Evolutionary conservation across 2,888 invertebrate genomes (phyloP).

Genomic region (Idaea dimidiata): DNA sequence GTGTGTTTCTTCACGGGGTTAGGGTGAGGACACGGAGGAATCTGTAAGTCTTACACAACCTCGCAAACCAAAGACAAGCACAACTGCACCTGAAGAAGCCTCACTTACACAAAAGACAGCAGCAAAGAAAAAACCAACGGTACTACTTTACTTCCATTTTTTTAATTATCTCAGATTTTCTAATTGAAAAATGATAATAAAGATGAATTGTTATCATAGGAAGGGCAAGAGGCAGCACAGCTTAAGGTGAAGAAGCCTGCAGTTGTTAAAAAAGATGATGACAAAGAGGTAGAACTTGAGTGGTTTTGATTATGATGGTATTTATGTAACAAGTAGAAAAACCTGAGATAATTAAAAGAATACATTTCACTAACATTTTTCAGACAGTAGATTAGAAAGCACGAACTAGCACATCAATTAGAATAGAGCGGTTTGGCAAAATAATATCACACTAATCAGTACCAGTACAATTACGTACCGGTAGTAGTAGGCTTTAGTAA

Average conservation of each 20-base stretch:
- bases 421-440: constrained; percentile 37
- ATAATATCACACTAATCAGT: constrained; percentile 52
- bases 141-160: constrained; percentile 42
- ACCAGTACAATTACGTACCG: constrained; percentile 42
- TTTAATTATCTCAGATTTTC: constrained; percentile 61
- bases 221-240: constrained; percentile 70
- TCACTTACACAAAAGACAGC: constrained; percentile 77
- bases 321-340: constrained; percentile 11
- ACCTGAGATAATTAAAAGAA: constrained; percentile 63
- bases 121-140: constrained; percentile 75
- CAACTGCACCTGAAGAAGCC: constrained; percentile 75
- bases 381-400: constrained; percentile 39
- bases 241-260: constrained; percentile 76
- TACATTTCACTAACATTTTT: constrained; percentile 41
- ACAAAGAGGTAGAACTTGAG: constrained; percentile 60
- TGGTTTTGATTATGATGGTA: constrained; percentile 11
- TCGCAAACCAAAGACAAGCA: constrained; percentile 69
- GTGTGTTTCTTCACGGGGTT: constrained; percentile 50
- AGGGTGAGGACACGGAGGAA: constrained; percentile 77
- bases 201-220: constrained; percentile 36
- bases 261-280: constrained; percentile 66
- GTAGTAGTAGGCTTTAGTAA: constrained; percentile 47
- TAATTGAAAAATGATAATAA: background rate
- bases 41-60: constrained; percentile 73
- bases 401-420: constrained; percentile 32